Evolutionary conservation across 1,140 invertebrate species (phyloP).

Genomic region (Leucophenga varia): DNA sequence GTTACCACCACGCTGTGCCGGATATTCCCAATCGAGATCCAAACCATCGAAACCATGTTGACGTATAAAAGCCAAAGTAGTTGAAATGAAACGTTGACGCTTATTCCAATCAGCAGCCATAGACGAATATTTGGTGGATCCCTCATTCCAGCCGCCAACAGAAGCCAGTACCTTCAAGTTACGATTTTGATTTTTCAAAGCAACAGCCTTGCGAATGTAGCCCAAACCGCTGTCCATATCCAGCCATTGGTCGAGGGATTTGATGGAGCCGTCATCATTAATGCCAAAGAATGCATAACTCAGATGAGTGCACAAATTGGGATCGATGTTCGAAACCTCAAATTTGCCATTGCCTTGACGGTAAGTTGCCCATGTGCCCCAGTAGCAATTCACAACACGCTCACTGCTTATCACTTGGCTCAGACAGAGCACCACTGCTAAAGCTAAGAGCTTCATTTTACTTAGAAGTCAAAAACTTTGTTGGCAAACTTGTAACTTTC

Average conservation of each 20-base stretch:
- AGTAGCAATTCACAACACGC: slow-evolving; percentile 70
- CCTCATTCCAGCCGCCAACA: slow-evolving; percentile 79
- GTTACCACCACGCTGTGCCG: slow-evolving; percentile 66
- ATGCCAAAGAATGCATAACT: slow-evolving; percentile 72
- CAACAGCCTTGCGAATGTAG: slow-evolving; percentile 60
- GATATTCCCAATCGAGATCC: slow-evolving; percentile 82
- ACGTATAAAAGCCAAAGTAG: slow-evolving; percentile 61
- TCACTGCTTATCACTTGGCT: too few species aligned
- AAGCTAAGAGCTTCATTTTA: too few species aligned
- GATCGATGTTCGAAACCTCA: slow-evolving; percentile 66
- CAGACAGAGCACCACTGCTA: too few species aligned
- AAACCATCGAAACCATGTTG: slow-evolving; percentile 74
- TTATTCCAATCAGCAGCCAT: slow-evolving; percentile 57
- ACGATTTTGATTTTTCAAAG: slow-evolving; percentile 64
- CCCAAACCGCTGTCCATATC: slow-evolving; percentile 39
- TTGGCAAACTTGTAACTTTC: too few species aligned
- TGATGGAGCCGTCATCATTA: slow-evolving; percentile 56
- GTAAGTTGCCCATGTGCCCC: slow-evolving; percentile 73
- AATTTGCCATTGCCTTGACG: slow-evolving; percentile 67
- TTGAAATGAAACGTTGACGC: slow-evolving; percentile 64
- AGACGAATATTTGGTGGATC: slow-evolving; percentile 66
- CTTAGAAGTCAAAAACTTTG: too few species aligned
- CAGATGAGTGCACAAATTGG: slow-evolving; percentile 70
- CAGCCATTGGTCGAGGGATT: slow-evolving; percentile 33
- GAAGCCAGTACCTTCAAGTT: slow-evolving; percentile 69